phyloP scores from a whole-genome alignment of 2,888 invertebrate genomes.

The Dynastes grantii region DNA sequence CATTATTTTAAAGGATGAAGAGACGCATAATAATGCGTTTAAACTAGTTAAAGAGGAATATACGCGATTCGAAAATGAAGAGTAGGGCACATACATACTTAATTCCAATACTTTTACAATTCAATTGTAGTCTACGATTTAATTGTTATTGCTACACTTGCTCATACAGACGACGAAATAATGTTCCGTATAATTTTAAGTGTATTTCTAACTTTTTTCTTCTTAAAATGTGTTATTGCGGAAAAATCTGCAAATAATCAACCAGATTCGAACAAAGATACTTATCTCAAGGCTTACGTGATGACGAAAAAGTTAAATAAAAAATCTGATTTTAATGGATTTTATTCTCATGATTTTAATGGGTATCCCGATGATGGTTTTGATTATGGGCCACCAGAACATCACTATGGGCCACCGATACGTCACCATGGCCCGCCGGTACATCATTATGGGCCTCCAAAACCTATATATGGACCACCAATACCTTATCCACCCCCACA shows the following conservation, averaged over 20 bases:
- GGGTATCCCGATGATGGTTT: constrained; percentile 68
- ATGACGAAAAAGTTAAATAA: constrained; percentile 74
- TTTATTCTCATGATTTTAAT: constrained; percentile 67
- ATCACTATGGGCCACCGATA: constrained; percentile 52
- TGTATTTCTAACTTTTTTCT: constrained; percentile 63
- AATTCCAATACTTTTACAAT: constrained; percentile 45
- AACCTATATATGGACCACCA: constrained; percentile 64
- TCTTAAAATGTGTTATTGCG: constrained; percentile 45
- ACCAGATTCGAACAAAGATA: constrained; percentile 68
- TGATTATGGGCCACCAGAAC: constrained; percentile 67
- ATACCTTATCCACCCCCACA: constrained; percentile 70
- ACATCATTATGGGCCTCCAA: constrained; percentile 60
- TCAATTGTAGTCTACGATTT: constrained; percentile 60
- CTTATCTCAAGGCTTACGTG: constrained; percentile 78
- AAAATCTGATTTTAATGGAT: constrained; percentile 71
- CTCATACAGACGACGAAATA: constrained; percentile 66
- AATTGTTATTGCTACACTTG: constrained; percentile 65
- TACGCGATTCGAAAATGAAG: constrained; percentile 18
- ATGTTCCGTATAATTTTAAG: constrained; percentile 31
- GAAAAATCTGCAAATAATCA: constrained; percentile 65
- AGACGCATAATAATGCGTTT: constrained; percentile 54
- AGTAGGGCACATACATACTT: constrained; percentile 53
- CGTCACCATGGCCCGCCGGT: constrained; percentile 67
- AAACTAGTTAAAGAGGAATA: constrained; percentile 56
- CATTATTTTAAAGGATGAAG: constrained; percentile 52